Evolutionary conservation across 53 echinoderm and acorn worm genomes (phyloP), one percentile per base, ranked within the genome.

Genomic region (Paracentrotus lividus): DNA sequence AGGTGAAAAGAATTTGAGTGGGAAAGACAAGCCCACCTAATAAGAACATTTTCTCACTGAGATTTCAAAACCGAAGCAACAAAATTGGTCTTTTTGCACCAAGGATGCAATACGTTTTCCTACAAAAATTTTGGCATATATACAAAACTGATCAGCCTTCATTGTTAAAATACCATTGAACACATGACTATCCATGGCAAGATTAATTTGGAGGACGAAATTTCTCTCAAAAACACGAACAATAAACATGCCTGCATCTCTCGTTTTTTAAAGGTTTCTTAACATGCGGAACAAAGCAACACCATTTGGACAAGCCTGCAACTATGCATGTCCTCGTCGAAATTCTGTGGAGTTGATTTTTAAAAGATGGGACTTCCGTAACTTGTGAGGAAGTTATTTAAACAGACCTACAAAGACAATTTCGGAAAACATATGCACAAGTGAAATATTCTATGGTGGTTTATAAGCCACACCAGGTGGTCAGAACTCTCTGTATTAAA

Each of bases 391-490:
- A 81, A 47, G 81, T 26, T n/a, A n/a, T n/a, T n/a, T n/a, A 81
- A 81, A 49, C 1, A 81, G 1, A 24, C 47, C 81, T 81, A 81
- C 26, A 45, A 34, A 44, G 81, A 47, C 81, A 45, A 47, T 26
- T 81, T 81, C 24, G 81, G 81, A 81, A 47, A 81, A 81, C 47
- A 47, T 81, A 81, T 81, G 81, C 81, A 81, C 81, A 81, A 45
- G 26, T 81, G 49, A 81, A 45, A 81, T 72, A 42, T 76, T 40
- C 76, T 76, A 45, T 81, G 81, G 47, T 81, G 81, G 81, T 12
- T 9, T 44, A 77, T 42, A 42, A 44, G 23, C 77, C 24, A 81
- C 87, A 20, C 33, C 87, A 23, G 36, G 9, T 87, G 87, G 36
- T 87, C n/a, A 55, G 7, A 20, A n/a, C n/a, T n/a, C n/a, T n/a